These are phyloP conservation scores for Drosophila littoralis DNA, from an alignment of 1,140 invertebrate species.

Conservation along the genomic window DNA sequence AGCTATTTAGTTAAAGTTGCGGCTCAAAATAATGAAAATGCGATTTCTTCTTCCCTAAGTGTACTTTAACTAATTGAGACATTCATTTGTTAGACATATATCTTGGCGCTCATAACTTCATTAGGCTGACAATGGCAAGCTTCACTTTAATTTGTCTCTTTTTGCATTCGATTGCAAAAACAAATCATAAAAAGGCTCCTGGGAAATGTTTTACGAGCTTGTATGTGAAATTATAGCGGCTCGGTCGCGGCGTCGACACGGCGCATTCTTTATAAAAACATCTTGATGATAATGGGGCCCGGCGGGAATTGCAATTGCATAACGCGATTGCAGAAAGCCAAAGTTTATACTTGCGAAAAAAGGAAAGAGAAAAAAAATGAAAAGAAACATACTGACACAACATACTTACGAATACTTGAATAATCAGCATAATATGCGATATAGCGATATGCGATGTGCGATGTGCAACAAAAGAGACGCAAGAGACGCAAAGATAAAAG, in stretches of 20 bases:
- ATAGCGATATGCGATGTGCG: constrained; percentile 26
- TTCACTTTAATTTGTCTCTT: constrained; percentile 7
- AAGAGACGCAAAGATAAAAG: constrained; percentile 50
- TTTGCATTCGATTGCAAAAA: constrained; percentile 9
- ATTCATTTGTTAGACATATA: constrained; percentile 1
- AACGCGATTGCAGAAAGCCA: constrained; percentile 64
- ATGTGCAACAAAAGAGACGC: constrained; percentile 32
- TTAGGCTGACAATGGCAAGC: constrained; percentile 8
- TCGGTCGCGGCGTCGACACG: constrained; percentile 18
- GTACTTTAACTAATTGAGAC: constrained; percentile 2
- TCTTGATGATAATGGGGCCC: constrained; percentile 57
- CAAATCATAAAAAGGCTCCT: constrained; percentile 31
- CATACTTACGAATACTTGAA: constrained; percentile 51
- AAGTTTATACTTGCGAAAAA: constrained; percentile 27
- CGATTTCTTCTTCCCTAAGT: neutral
- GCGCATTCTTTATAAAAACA: constrained; percentile 53
- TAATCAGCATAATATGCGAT: constrained; percentile 58
- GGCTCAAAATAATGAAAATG: neutral
- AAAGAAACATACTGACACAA: constrained; percentile 45
- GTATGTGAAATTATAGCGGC: constrained; percentile 53
- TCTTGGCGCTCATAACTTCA: constrained; percentile 6
- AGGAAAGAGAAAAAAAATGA: neutral
- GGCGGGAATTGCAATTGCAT: constrained; percentile 67
- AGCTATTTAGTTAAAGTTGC: neutral
- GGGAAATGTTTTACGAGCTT: constrained; percentile 44